Conservation (phyloP, 2,888 invertebrate genomes). For the Hirtodrosophila trivittata region DNA sequence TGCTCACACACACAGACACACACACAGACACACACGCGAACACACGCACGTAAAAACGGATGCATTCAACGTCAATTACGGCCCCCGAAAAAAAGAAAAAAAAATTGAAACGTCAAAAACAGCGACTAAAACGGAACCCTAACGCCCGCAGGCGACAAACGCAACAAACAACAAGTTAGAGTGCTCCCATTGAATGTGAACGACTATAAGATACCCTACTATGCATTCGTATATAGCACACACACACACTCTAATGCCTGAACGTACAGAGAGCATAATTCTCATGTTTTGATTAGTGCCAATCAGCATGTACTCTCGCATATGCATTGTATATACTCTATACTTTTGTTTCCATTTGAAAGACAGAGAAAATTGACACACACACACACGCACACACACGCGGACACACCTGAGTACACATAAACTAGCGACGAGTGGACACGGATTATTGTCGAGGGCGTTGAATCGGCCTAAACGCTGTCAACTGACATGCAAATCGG, state of each 20-base stretch:
- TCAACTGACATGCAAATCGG: slow-evolving; percentile 70
- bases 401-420: neutral
- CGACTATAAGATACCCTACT: no score
- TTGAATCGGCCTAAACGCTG: slow-evolving; percentile 52
- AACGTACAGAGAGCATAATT: no score
- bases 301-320: no score
- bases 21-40: slow-evolving; percentile 1
- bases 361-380: neutral
- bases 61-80: slow-evolving; percentile 40
- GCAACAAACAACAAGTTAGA: slow-evolving; percentile 2
- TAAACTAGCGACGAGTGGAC: slow-evolving; percentile 17
- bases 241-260: neutral
- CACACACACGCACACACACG: neutral
- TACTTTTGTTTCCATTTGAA: no score
- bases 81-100: slow-evolving; percentile 15
- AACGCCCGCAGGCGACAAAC: slow-evolving; percentile 2
- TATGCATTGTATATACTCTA: neutral
- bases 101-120: slow-evolving; percentile 40
- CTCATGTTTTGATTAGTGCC: no score
- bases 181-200: no score
- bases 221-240: slow-evolving; percentile 6
- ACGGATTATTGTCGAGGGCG: slow-evolving; percentile 13
- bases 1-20: slow-evolving; percentile 1
- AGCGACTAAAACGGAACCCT: slow-evolving; percentile 13
- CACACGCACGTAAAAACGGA: neutral